Conservation (phyloP, 2,113 vertebrate genomes). For the Rhinopomastus cyanomelas region DNA sequence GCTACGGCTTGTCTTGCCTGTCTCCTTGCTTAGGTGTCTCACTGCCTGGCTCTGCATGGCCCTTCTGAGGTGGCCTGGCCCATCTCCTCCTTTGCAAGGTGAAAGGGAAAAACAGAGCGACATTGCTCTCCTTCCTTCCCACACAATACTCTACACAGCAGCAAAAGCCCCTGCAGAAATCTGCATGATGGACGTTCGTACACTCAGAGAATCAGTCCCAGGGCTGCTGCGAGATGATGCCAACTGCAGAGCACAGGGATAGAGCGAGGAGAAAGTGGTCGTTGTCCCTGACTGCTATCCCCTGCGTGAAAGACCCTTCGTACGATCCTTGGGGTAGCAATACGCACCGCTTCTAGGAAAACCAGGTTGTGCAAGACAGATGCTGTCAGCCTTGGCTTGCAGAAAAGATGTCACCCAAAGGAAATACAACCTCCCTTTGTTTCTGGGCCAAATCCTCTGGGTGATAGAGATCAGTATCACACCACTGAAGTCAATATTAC, state of each 20-base stretch:
- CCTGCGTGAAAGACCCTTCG: not conserved
- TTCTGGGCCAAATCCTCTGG: not conserved
- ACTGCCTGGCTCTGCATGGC: not conserved
- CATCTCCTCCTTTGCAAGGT: not conserved
- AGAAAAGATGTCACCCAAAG: not conserved
- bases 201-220: not conserved
- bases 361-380: not conserved
- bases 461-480: constrained; percentile 14
- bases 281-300: not conserved
- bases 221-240: not conserved
- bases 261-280: not conserved
- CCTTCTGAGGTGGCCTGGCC: not conserved
- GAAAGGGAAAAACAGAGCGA: not conserved
- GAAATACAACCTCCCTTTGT: not conserved
- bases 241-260: not conserved
- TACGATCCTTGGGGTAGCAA: not conserved
- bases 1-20: not conserved
- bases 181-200: not conserved
- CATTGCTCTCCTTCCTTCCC: not conserved
- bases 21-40: rapidly evolving
- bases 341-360: not conserved
- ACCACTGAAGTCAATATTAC: not conserved
- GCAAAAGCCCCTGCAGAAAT: not conserved
- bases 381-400: not conserved
- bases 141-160: not conserved